Percentiles rank a stretch among this genome's conserved stretches.
These are phyloP conservation scores for Apis florea DNA, from an alignment of 1,140 invertebrate species.

Conservation along the genomic window DNA sequence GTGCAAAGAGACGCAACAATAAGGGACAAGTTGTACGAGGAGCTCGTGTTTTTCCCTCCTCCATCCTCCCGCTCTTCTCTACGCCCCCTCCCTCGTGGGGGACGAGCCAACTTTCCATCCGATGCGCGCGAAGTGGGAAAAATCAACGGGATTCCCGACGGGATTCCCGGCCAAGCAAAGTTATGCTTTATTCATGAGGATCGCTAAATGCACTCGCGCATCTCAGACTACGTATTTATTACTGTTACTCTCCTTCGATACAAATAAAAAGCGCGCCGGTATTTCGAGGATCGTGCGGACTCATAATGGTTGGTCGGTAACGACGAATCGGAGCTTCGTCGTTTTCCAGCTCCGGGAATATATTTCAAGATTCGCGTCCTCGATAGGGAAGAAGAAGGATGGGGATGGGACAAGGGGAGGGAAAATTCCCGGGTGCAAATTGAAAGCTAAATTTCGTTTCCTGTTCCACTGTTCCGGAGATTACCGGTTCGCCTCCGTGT, in stretches of 20 bases:
- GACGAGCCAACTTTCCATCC: slow-evolving; percentile 24
- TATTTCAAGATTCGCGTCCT: neutral
- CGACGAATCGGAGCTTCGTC: neutral
- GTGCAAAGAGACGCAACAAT: slow-evolving; percentile 42
- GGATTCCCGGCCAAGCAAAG: slow-evolving; percentile 34
- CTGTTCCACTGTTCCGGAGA: neutral
- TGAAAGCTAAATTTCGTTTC: slow-evolving; percentile 38
- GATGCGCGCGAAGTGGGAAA: slow-evolving; percentile 40
- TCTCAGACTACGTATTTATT: slow-evolving; percentile 57
- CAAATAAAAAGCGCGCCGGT: slow-evolving; percentile 21
- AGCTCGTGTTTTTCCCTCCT: neutral
- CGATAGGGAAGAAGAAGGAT: neutral
- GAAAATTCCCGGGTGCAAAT: slow-evolving; percentile 7
- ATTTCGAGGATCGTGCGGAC: slow-evolving; percentile 42
- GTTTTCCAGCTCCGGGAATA: slow-evolving; percentile 20
- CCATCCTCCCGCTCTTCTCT: neutral
- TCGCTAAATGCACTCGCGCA: slow-evolving; percentile 59
- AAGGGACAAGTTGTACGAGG: slow-evolving; percentile 40
- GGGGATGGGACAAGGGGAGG: neutral
- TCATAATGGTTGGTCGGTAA: slow-evolving; percentile 6
- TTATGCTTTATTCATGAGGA: slow-evolving; percentile 64
- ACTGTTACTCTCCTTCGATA: slow-evolving; percentile 17
- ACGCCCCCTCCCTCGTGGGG: no score
- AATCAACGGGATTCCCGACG: slow-evolving; percentile 43
- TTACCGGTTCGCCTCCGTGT: neutral